Conservation (phyloP, 1,140 invertebrate genomes). For the Bicyclus anynana region DNA sequence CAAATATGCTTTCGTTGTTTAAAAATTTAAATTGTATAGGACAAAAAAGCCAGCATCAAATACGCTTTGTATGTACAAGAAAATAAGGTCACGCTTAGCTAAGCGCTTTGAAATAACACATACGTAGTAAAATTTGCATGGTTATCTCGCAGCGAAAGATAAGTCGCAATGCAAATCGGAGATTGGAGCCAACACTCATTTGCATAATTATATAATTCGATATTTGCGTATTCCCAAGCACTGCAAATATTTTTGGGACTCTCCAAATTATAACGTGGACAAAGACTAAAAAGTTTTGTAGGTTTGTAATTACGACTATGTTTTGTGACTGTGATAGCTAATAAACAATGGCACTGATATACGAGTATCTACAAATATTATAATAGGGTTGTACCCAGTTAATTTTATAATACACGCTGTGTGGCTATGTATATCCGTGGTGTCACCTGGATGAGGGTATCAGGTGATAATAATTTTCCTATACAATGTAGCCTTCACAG, state of each 20-base stretch:
- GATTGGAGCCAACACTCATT: slow-evolving; percentile 4
- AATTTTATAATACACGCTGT: too few relatives aligned
- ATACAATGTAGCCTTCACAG: too few relatives aligned
- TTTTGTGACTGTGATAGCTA: too few relatives aligned
- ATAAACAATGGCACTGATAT: too few relatives aligned
- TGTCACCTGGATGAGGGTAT: too few relatives aligned
- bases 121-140: slow-evolving; percentile 3
- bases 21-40: not conserved
- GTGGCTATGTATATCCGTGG: too few relatives aligned
- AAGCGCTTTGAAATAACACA: slow-evolving; percentile 5
- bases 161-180: slow-evolving; percentile 8
- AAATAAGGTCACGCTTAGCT: slow-evolving; percentile 4
- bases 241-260: not conserved
- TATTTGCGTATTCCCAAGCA: not conserved
- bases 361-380: too few relatives aligned
- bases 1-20: not conserved
- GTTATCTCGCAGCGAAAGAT: not conserved
- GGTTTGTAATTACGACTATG: not conserved
- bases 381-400: too few relatives aligned
- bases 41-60: not conserved
- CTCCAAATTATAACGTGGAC: not conserved
- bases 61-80: not conserved
- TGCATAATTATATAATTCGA: slow-evolving; percentile 9
- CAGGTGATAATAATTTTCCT: too few relatives aligned
- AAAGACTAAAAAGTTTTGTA: not conserved